Evolutionary conservation across 2,797 vertebrate genomes (phyloP).

Genomic region (Zenarchopterus dispar): DNA sequence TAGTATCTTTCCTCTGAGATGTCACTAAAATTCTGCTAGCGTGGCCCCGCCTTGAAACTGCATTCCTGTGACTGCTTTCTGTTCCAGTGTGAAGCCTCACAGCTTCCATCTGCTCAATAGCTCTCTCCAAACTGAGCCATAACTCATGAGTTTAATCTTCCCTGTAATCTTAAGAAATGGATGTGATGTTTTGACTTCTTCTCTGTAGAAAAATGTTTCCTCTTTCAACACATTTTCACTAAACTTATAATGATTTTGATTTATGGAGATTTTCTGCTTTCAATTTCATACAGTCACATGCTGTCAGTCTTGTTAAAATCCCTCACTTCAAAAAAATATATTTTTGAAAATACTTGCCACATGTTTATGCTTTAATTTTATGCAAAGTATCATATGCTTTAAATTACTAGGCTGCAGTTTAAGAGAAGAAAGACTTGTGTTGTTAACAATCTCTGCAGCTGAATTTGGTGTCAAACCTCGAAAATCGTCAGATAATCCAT

Average conservation of each 20-base stretch:
- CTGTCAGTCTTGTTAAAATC: background rate
- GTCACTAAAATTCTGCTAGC: constrained; percentile 37
- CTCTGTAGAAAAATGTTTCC: constrained; percentile 13
- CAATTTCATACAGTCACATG: background rate
- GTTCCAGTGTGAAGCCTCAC: constrained; percentile 59
- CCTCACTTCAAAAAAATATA: no score
- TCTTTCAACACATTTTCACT: constrained; percentile 13
- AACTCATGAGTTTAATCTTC: constrained; percentile 63
- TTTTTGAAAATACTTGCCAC: no score
- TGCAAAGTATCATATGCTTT: constrained; percentile 9
- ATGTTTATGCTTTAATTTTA: background rate
- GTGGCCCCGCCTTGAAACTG: constrained; percentile 55
- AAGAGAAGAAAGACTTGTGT: background rate
- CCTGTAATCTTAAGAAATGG: constrained; percentile 57
- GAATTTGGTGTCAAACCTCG: background rate
- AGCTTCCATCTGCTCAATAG: constrained; percentile 70
- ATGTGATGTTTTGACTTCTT: constrained; percentile 27
- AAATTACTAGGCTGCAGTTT: constrained; percentile 1
- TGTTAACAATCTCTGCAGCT: background rate
- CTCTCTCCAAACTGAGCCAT: constrained; percentile 58
- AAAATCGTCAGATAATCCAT: background rate
- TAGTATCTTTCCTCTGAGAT: constrained; percentile 22
- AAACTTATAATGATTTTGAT: constrained; percentile 3
- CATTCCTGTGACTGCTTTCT: constrained; percentile 65
- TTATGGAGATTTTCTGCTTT: constrained; percentile 13